These are phyloP conservation scores for Prunella himalayana DNA, from an alignment of 2,113 vertebrate genomes.

Conservation along the genomic window DNA sequence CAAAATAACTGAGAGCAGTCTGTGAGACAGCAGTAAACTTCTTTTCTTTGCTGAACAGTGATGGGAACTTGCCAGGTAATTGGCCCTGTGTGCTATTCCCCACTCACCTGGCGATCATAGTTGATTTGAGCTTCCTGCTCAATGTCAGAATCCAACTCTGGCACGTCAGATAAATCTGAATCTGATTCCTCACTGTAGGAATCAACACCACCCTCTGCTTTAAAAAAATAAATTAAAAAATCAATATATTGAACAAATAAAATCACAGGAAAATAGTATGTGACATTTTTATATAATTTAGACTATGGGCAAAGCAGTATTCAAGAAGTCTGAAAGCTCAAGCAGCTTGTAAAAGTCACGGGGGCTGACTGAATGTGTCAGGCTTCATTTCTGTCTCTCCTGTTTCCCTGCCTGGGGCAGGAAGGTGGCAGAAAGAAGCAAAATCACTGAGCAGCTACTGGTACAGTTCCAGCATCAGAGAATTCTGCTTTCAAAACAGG, in stretches of 20 bases:
- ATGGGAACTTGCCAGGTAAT: not conserved
- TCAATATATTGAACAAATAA: not conserved
- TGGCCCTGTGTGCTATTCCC: not conserved
- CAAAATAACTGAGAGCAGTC: not conserved
- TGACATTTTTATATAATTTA: not conserved
- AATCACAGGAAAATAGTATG: not conserved
- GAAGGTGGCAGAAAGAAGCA: not conserved
- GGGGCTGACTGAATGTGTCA: not conserved
- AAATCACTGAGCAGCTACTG: not conserved
- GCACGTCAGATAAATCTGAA: slow-evolving; percentile 93
- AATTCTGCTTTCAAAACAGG: not conserved
- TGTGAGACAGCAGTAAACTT: not conserved
- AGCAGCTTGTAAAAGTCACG: not conserved
- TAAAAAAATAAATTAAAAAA: not conserved
- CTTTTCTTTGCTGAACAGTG: not conserved
- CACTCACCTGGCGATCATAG: slow-evolving; percentile 91
- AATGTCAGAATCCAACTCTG: slow-evolving; percentile 97
- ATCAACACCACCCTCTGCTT: slow-evolving; percentile 85
- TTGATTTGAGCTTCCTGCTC: slow-evolving; percentile 96
- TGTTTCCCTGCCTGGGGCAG: not conserved
- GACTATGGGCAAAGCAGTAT: not conserved
- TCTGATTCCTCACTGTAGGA: slow-evolving; percentile 96
- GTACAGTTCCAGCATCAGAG: not conserved
- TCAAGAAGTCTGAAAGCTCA: not conserved
- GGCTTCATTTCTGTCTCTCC: not conserved